Evolutionary conservation across 37 sponge, comb jelly and placozoan genomes (phyloP).

Genomic region (Corticium candelabrum): DNA sequence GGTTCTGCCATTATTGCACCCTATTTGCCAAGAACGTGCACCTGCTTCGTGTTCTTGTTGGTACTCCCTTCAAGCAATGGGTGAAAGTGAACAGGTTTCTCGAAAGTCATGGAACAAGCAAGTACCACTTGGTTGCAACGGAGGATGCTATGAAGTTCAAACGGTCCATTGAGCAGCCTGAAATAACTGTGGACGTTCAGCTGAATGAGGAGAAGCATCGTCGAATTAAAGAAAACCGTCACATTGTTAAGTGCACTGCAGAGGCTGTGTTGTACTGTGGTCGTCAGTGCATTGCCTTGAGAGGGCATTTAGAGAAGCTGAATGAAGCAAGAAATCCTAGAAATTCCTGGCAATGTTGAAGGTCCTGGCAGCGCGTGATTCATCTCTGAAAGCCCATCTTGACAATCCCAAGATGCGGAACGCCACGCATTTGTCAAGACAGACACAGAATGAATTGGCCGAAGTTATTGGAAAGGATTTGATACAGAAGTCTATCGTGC

Average conservation of each 20-base stretch:
- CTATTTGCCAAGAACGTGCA: not conserved
- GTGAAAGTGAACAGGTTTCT: no score
- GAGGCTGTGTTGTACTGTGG: no score
- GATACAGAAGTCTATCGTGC: slow-evolving; percentile 24
- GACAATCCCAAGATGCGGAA: no score
- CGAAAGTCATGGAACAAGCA: no score
- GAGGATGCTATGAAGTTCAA: not conserved
- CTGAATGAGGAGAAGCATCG: no score
- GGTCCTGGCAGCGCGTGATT: no score
- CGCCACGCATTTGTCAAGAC: no score
- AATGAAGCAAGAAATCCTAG: slow-evolving; percentile 36
- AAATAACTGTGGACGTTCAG: slow-evolving; percentile 34
- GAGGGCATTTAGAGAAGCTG: slow-evolving; percentile 32
- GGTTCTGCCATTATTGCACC: slow-evolving; percentile 6
- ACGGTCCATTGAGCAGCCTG: slow-evolving; percentile 1
- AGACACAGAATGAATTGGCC: no score
- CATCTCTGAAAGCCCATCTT: no score
- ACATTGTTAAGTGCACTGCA: no score
- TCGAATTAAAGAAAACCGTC: slow-evolving; percentile 19
- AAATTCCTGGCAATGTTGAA: slow-evolving; percentile 41
- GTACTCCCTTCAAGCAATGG: no score
- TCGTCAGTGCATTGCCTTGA: slow-evolving; percentile 38
- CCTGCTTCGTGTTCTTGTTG: not conserved
- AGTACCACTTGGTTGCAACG: no score
- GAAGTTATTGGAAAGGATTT: slow-evolving; percentile 34